These are phyloP conservation scores for Andricus curvator DNA, from an alignment of 2,888 invertebrate genomes.

Conservation along the genomic window DNA sequence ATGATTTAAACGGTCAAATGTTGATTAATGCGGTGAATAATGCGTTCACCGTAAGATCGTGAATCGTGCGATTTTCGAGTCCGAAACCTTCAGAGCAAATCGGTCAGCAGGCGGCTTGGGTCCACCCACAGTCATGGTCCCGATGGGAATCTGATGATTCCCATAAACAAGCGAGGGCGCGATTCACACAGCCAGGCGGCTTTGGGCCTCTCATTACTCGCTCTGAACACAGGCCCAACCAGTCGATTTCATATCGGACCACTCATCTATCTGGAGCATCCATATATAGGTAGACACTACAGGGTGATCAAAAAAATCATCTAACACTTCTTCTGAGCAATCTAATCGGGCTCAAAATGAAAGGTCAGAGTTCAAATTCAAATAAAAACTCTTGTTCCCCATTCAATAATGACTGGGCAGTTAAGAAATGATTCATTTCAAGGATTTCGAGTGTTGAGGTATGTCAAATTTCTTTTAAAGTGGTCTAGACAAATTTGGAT, in stretches of 20 bases:
- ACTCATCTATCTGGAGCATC: slow-evolving; percentile 63
- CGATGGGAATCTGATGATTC: slow-evolving; percentile 56
- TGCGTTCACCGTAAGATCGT: slow-evolving; percentile 24
- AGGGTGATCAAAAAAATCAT: slow-evolving; percentile 28
- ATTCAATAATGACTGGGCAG: background rate
- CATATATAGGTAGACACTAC: slow-evolving; percentile 47
- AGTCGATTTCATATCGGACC: slow-evolving; percentile 59
- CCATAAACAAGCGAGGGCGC: slow-evolving; percentile 59
- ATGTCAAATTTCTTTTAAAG: background rate
- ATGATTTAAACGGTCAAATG: slow-evolving; percentile 34
- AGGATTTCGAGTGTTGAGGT: background rate
- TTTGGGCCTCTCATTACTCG: slow-evolving; percentile 61
- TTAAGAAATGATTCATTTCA: background rate
- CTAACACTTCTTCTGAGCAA: slow-evolving; percentile 22
- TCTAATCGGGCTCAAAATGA: background rate
- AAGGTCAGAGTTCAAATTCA: background rate
- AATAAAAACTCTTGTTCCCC: background rate
- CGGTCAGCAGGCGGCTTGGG: slow-evolving; percentile 43
- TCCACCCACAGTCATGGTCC: slow-evolving; percentile 54
- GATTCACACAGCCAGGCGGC: slow-evolving; percentile 56
- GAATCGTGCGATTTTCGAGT: slow-evolving; percentile 36
- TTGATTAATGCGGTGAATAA: slow-evolving; percentile 39
- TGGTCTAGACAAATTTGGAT: background rate
- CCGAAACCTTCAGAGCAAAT: slow-evolving; percentile 39
- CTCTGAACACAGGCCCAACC: slow-evolving; percentile 54